Conservation (phyloP, 2,797 vertebrate genomes). For the Nyctalus aviator region DNA sequence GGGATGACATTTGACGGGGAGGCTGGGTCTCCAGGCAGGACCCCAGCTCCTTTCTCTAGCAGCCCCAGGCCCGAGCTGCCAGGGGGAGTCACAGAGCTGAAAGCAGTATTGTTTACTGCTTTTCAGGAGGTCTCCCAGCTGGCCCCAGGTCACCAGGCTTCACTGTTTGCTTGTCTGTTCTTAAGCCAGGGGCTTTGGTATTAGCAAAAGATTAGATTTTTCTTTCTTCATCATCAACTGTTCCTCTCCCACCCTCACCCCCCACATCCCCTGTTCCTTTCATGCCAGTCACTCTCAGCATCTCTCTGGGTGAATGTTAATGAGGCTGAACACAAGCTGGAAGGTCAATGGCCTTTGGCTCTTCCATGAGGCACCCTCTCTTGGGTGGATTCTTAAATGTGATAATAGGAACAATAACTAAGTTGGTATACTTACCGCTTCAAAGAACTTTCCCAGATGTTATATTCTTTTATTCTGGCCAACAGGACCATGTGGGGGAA, state of each 20-base stretch:
- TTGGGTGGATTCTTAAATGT: background rate
- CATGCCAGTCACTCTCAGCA: background rate
- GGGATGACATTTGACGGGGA: slow-evolving; percentile 57
- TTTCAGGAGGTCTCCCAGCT: slow-evolving; percentile 54
- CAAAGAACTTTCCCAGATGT: background rate
- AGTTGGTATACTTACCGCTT: background rate
- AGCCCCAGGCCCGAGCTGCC: background rate
- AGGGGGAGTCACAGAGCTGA: background rate
- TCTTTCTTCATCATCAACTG: slow-evolving; percentile 56
- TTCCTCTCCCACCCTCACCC: slow-evolving; percentile 46
- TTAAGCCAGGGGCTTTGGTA: slow-evolving; percentile 58
- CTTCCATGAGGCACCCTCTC: background rate
- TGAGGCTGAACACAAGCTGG: background rate
- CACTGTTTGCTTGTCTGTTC: slow-evolving; percentile 52
- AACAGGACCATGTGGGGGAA: background rate
- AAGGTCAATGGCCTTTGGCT: background rate
- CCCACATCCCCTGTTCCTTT: background rate
- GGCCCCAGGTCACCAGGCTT: slow-evolving; percentile 69
- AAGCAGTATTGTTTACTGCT: slow-evolving; percentile 53
- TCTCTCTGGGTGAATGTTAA: slow-evolving; percentile 67
- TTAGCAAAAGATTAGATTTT: slow-evolving; percentile 75
- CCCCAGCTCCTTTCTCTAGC: background rate
- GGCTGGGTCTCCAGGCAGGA: slow-evolving; percentile 18
- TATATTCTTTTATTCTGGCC: background rate
- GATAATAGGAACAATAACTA: background rate